Conservation (phyloP, 2,113 vertebrate species). For the Labrus mixtus region DNA sequence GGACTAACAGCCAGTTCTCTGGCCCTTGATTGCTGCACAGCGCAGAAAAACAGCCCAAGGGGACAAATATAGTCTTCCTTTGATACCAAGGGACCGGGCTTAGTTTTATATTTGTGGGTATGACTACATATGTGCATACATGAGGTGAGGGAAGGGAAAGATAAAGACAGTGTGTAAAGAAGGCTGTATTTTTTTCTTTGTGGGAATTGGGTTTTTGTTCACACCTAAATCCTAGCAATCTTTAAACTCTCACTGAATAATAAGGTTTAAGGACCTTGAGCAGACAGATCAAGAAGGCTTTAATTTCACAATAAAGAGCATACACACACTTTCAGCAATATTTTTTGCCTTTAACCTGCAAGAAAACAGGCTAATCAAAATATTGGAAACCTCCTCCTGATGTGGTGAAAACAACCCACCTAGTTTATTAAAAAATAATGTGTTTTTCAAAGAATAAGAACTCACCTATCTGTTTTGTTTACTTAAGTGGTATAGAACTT, state of each 20-base stretch:
- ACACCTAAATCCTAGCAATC: conserved; percentile 52
- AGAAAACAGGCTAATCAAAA: background rate
- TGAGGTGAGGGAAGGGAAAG: conserved; percentile 18
- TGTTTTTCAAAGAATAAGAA: background rate
- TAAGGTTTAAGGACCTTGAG: conserved; percentile 53
- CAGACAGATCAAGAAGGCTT: conserved; percentile 35
- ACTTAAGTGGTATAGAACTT: background rate
- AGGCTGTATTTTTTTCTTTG: conserved; percentile 43
- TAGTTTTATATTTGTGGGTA: conserved; percentile 52
- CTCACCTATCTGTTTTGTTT: background rate
- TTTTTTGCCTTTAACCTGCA: background rate
- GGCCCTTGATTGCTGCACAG: conserved; percentile 77
- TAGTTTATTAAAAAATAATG: background rate
- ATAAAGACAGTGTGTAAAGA: conserved; percentile 14
- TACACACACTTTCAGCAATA: conserved; percentile 13
- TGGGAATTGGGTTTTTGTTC: conserved; percentile 45
- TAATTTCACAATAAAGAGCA: conserved; percentile 50
- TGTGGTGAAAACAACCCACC: background rate
- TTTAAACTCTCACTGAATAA: conserved; percentile 69
- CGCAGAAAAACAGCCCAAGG: conserved; percentile 62
- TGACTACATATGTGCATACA: conserved; percentile 42
- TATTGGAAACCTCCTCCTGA: background rate
- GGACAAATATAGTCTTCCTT: conserved; percentile 66
- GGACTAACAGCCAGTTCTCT: conserved; percentile 78
- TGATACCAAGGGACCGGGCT: conserved; percentile 59